Conservation (phyloP, 1,140 invertebrate genomes). For the Sipha flava region DNA sequence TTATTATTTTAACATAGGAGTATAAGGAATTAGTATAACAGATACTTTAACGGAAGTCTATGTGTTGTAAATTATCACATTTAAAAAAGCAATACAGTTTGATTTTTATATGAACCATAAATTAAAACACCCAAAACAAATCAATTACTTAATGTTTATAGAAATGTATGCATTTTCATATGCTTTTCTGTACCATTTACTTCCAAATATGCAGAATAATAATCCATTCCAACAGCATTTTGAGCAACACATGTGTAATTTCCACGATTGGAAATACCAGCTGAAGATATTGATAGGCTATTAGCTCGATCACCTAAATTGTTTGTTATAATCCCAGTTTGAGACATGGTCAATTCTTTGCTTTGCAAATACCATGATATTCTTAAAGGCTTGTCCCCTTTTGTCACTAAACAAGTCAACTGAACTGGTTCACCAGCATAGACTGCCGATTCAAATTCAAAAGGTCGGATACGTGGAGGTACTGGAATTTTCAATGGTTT, state of each 20-base stretch:
- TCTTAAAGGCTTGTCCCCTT: constrained; percentile 58
- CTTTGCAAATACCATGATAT: constrained; percentile 62
- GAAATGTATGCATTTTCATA: neutral
- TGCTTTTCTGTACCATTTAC: constrained; percentile 51
- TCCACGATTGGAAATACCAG: constrained; percentile 51
- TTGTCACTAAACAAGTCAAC: constrained; percentile 53
- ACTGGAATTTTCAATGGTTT: constrained; percentile 45
- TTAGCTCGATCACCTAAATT: constrained; percentile 41
- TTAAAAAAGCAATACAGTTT: too few relatives aligned
- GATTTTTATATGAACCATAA: too few relatives aligned
- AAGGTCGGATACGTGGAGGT: constrained; percentile 55
- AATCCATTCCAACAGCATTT: constrained; percentile 68
- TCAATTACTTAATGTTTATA: neutral
- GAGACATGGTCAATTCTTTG: constrained; percentile 47
- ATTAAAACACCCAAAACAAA: neutral
- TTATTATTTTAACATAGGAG: neutral
- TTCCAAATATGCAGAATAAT: constrained; percentile 53
- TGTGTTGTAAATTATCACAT: too few relatives aligned
- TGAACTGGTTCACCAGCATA: constrained; percentile 57
- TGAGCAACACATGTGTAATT: constrained; percentile 58
- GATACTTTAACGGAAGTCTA: too few relatives aligned
- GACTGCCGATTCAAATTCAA: constrained; percentile 55
- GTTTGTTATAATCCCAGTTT: neutral
- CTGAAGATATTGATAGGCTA: constrained; percentile 45
- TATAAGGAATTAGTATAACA: neutral